phyloP scores from a whole-genome alignment of 2,797 vertebrate genomes.

The Chloroceryle inda region DNA sequence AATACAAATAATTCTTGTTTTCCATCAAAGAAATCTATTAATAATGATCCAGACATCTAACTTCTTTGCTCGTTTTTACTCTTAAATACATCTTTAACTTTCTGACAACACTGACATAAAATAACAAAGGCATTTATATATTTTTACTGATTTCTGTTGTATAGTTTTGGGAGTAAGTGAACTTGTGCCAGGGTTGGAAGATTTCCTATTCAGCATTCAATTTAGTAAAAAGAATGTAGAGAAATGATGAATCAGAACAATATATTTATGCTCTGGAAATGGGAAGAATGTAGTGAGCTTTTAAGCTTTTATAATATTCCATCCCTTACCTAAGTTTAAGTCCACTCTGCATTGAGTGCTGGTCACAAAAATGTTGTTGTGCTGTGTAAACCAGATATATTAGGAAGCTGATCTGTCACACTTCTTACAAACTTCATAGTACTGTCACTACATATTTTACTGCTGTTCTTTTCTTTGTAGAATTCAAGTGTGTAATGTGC shows the following conservation, averaged over 20 bases:
- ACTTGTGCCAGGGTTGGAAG: neutral
- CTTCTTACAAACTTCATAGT: slow-evolving; percentile 20
- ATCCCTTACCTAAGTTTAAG: neutral
- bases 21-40: neutral
- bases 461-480: slow-evolving; percentile 55
- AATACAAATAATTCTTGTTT: neutral
- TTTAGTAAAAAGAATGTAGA: neutral
- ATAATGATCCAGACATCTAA: neutral
- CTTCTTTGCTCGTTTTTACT: neutral
- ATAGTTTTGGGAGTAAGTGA: neutral
- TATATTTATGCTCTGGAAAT: neutral
- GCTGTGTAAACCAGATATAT: neutral
- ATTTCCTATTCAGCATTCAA: neutral
- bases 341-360: neutral
- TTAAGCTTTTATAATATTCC: neutral
- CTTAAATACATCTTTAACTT: neutral
- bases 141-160: neutral
- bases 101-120: neutral
- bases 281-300: neutral
- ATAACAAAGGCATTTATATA: neutral
- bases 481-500: slow-evolving; percentile 69
- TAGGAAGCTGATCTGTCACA: neutral
- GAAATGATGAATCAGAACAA: neutral
- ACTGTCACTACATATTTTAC: slow-evolving; percentile 8
- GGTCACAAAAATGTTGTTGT: slow-evolving; percentile 51